Conservation (phyloP, 2,797 vertebrate genomes). For the Propithecus perrieri region DNA sequence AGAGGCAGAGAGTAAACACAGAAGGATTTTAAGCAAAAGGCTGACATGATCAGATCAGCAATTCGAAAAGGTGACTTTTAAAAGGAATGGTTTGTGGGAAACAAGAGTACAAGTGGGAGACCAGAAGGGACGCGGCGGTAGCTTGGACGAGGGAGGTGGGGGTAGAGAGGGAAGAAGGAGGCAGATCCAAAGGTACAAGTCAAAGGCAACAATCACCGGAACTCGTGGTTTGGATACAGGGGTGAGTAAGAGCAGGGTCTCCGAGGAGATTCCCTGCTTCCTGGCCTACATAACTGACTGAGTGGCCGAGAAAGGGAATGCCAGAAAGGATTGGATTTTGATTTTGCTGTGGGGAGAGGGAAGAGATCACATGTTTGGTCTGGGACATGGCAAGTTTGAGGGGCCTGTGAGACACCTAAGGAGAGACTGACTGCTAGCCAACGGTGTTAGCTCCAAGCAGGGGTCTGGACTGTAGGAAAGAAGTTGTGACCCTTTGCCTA, state of each 20-base stretch:
- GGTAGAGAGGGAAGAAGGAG: too few species aligned
- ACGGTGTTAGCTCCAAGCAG: neutral
- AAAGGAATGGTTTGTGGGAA: neutral
- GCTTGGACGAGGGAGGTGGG: neutral
- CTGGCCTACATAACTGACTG: neutral
- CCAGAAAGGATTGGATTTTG: neutral
- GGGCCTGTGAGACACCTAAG: neutral
- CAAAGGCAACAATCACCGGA: neutral
- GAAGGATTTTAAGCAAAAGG: neutral
- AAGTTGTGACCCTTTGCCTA: too few species aligned
- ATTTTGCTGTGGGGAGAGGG: neutral
- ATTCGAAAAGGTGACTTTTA: neutral
- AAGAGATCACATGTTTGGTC: neutral
- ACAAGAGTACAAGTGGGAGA: neutral
- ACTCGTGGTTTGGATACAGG: neutral
- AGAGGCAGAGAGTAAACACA: neutral
- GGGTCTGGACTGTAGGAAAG: neutral
- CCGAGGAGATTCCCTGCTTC: rapidly evolving
- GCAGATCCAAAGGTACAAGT: neutral
- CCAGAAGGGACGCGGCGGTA: neutral
- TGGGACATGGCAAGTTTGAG: neutral
- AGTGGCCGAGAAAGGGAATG: neutral
- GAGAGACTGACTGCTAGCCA: neutral
- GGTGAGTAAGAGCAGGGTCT: neutral
- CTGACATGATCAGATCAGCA: neutral